These are phyloP conservation scores for Bradypodion pumilum DNA, from an alignment of 2,797 vertebrate genomes.

Conservation along the genomic window DNA sequence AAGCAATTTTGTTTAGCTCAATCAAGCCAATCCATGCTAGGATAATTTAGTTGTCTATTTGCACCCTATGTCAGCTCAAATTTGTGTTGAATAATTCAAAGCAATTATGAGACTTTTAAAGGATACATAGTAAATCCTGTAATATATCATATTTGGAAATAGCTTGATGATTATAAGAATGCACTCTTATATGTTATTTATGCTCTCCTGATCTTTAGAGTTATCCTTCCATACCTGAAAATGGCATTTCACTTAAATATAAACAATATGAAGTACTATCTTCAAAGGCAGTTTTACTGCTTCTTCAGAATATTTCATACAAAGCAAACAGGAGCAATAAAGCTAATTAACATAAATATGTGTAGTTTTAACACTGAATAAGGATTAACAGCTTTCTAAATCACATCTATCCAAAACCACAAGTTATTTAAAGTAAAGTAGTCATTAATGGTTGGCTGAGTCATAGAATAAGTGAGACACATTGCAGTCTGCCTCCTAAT, in stretches of 20 bases:
- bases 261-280: slow-evolving; percentile 19
- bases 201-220: slow-evolving; percentile 3
- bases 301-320: slow-evolving; percentile 9
- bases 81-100: slow-evolving; percentile 33
- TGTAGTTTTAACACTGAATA: slow-evolving; percentile 10
- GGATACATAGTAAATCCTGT: slow-evolving; percentile 11
- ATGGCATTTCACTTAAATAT: slow-evolving; percentile 7
- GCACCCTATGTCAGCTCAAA: background rate
- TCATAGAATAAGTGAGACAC: background rate
- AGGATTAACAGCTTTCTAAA: slow-evolving; percentile 35
- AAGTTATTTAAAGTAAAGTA: slow-evolving; percentile 9
- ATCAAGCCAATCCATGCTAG: too few species aligned
- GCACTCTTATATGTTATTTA: slow-evolving; percentile 30
- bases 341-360: slow-evolving; percentile 34
- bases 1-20: too few species aligned
- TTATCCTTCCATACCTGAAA: background rate
- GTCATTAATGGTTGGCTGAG: slow-evolving; percentile 13
- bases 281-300: slow-evolving; percentile 13
- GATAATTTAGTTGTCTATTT: too few species aligned
- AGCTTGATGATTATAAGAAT: slow-evolving; percentile 16
- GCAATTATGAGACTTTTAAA: slow-evolving; percentile 24
- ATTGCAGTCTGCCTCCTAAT: background rate
- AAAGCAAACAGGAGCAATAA: background rate
- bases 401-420: slow-evolving; percentile 21
- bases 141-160: slow-evolving; percentile 12